phyloP scores from a whole-genome alignment of 2,113 vertebrate genomes.

The Corydoras maculifer region DNA sequence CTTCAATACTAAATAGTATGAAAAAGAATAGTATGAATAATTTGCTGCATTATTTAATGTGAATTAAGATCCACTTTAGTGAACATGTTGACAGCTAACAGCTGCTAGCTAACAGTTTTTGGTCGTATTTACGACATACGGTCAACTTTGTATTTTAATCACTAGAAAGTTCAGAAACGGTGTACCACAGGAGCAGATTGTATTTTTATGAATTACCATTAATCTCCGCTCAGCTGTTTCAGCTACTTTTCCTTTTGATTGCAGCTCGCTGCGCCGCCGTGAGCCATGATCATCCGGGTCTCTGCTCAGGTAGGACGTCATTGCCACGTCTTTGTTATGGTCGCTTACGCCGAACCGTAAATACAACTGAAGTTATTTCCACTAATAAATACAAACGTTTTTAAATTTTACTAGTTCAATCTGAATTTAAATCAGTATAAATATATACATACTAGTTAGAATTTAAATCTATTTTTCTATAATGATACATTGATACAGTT shows the following conservation, averaged over 20 bases:
- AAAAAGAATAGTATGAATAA: not conserved
- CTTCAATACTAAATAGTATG: not conserved
- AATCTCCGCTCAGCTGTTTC: not conserved
- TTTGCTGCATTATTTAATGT: not conserved
- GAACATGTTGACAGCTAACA: not conserved
- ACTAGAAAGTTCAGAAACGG: too few species aligned
- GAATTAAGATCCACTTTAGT: not conserved
- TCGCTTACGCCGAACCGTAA: too few species aligned
- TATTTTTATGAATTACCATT: constrained; percentile 2
- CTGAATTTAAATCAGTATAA: not conserved
- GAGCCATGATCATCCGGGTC: constrained; percentile 37
- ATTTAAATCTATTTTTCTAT: too few species aligned
- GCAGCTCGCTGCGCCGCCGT: not conserved
- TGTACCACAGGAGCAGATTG: not conserved
- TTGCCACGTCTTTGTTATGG: constrained; percentile 31
- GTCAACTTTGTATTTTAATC: too few species aligned
- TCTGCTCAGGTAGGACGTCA: constrained; percentile 22
- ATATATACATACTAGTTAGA: too few species aligned
- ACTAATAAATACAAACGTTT: too few species aligned
- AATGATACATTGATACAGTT: too few species aligned
- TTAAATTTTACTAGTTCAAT: not conserved
- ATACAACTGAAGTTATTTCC: too few species aligned
- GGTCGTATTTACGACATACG: too few species aligned
- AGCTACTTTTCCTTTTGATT: constrained; percentile 15
- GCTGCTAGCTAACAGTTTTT: not conserved